These are phyloP conservation scores for Emmelina monodactyla DNA, from an alignment of 2,888 invertebrate species.

Conservation along the genomic window DNA sequence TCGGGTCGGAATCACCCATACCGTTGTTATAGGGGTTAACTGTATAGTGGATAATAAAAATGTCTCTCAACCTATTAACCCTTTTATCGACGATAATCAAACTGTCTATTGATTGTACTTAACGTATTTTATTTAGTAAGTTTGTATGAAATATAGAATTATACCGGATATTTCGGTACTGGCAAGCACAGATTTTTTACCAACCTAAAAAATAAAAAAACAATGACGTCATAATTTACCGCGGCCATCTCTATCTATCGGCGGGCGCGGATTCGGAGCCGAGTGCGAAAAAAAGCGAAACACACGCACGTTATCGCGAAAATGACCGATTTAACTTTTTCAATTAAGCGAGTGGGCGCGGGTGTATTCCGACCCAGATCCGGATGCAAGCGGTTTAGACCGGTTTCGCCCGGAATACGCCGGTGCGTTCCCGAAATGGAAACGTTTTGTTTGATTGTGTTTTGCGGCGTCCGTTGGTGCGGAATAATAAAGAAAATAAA, in stretches of 20 bases:
- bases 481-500: slow-evolving; percentile 22
- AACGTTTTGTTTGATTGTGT: slow-evolving; percentile 35
- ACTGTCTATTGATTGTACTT: too few relatives aligned
- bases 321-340: slow-evolving; percentile 58
- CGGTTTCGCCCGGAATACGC: slow-evolving; percentile 21
- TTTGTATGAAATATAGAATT: too few relatives aligned
- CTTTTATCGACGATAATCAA: too few relatives aligned
- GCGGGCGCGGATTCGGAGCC: slow-evolving; percentile 8
- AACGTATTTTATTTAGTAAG: too few relatives aligned
- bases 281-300: slow-evolving; percentile 21
- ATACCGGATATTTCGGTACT: too few relatives aligned
- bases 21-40: background rate
- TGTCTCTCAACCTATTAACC: too few relatives aligned
- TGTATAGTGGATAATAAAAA: too few relatives aligned
- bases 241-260: background rate
- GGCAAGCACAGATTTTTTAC: too few relatives aligned
- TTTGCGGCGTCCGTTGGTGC: slow-evolving; percentile 24
- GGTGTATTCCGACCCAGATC: slow-evolving; percentile 37
- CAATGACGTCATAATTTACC: too few relatives aligned
- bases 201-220: too few relatives aligned
- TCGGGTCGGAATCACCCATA: background rate
- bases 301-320: slow-evolving; percentile 35
- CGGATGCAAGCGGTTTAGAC: slow-evolving; percentile 21
- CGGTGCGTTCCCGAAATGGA: slow-evolving; percentile 36
- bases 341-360: slow-evolving; percentile 39